Conservation (phyloP, 2,797 vertebrate species). For the Xenops minutus region DNA sequence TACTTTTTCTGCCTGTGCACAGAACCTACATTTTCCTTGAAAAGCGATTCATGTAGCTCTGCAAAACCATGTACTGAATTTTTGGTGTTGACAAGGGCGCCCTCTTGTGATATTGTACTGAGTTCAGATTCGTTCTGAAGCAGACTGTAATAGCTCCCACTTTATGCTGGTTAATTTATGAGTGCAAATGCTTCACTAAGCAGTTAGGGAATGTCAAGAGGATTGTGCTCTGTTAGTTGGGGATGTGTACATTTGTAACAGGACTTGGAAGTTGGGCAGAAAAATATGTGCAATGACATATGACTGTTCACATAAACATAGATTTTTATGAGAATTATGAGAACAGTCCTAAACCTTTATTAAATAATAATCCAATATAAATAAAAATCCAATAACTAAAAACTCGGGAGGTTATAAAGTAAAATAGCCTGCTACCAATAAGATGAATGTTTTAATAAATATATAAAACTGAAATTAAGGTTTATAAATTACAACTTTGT, state of each 20-base stretch:
- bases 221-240: neutral
- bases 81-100: slow-evolving; percentile 26
- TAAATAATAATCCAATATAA: neutral
- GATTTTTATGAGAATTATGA: neutral
- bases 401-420: neutral
- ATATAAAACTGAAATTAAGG: neutral
- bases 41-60: neutral
- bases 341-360: neutral
- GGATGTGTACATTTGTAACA: neutral
- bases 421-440: neutral
- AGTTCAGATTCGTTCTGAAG: neutral
- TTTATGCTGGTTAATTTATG: neutral
- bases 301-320: neutral
- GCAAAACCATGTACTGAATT: neutral
- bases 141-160: neutral
- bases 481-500: neutral
- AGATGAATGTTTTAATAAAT: neutral
- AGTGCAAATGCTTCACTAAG: neutral
- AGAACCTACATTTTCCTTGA: neutral
- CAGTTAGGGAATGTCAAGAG: neutral
- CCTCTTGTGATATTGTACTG: slow-evolving; percentile 25
- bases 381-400: neutral
- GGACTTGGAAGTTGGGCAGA: neutral
- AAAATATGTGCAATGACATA: neutral
- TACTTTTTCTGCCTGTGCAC: neutral